A percentile compares a stretch with the other conserved stretches of the same genome.
Evolutionary conservation across 2,113 vertebrate genomes (phyloP).

Genomic region (Orycteropus afer): DNA sequence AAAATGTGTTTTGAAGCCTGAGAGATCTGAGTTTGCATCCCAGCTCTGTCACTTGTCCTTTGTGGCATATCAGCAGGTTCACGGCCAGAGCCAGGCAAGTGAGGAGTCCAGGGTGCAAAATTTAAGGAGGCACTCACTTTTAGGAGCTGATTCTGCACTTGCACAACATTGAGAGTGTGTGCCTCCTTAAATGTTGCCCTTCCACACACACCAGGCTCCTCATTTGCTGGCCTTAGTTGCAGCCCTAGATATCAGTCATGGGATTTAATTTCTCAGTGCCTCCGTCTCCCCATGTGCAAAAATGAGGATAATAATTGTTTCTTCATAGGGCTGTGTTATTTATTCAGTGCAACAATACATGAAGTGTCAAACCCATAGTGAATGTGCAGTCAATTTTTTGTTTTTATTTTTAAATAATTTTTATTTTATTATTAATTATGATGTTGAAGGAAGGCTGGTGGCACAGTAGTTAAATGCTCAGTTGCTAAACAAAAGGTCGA

Average conservation of each 20-base stretch:
- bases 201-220: fast-evolving
- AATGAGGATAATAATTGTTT: fast-evolving
- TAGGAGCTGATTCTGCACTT: not conserved
- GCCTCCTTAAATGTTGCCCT: not conserved
- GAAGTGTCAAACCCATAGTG: not conserved
- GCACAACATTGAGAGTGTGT: fast-evolving
- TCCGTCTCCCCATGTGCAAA: not conserved
- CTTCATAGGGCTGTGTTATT: not conserved
- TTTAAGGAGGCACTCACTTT: not conserved
- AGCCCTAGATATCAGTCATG: fast-evolving
- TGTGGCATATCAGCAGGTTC: too few species aligned
- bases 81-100: too few species aligned
- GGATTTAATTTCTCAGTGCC: not conserved
- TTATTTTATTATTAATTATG: not conserved
- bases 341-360: too few species aligned
- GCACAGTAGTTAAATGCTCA: too few species aligned
- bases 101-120: too few species aligned
- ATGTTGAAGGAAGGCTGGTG: too few species aligned
- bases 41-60: not conserved
- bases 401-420: not conserved
- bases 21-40: not conserved
- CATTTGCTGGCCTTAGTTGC: too few species aligned
- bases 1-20: not conserved
- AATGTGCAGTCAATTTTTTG: fast-evolving
- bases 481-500: too few species aligned